Evolutionary conservation across 2,797 vertebrate species (phyloP).

Genomic region (Notolabrus celidotus): DNA sequence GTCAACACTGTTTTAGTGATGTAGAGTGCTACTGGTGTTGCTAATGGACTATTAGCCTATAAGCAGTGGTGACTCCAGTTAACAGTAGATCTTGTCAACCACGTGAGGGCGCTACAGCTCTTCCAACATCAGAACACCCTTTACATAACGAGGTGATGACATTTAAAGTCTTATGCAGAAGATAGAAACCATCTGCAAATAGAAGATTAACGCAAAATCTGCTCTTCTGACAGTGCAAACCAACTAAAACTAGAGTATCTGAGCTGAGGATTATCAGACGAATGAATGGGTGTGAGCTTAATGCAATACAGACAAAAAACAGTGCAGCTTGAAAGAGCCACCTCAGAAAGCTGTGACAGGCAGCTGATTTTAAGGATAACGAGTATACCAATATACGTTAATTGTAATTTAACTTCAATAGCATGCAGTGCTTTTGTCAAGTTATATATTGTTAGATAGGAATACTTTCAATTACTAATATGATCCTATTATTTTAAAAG

Average conservation of each 20-base stretch:
- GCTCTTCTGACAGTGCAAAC: slow-evolving; percentile 12
- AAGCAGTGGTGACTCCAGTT: background rate
- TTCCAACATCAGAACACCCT: background rate
- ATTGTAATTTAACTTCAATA: no score
- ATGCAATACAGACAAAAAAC: background rate
- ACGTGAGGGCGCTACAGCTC: slow-evolving; percentile 57
- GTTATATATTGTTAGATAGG: no score
- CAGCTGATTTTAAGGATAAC: no score
- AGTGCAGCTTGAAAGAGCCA: background rate
- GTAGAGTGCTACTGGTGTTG: no score
- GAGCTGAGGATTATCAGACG: background rate
- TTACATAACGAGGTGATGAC: slow-evolving; percentile 59
- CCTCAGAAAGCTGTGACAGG: no score
- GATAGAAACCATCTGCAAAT: slow-evolving; percentile 48
- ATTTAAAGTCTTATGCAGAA: slow-evolving; percentile 21
- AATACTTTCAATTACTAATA: no score
- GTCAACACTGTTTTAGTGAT: no score
- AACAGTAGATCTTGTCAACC: slow-evolving; percentile 19
- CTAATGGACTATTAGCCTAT: no score
- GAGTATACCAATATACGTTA: no score
- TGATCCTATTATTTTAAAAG: no score
- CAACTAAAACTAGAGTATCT: slow-evolving; percentile 14
- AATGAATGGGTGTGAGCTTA: background rate
- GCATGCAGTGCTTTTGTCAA: no score
- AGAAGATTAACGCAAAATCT: slow-evolving; percentile 49